Evolutionary conservation across 1,140 invertebrate species (phyloP), one percentile per base, ranked within the genome.

Genomic region (Thalassaphorura encarpata): DNA sequence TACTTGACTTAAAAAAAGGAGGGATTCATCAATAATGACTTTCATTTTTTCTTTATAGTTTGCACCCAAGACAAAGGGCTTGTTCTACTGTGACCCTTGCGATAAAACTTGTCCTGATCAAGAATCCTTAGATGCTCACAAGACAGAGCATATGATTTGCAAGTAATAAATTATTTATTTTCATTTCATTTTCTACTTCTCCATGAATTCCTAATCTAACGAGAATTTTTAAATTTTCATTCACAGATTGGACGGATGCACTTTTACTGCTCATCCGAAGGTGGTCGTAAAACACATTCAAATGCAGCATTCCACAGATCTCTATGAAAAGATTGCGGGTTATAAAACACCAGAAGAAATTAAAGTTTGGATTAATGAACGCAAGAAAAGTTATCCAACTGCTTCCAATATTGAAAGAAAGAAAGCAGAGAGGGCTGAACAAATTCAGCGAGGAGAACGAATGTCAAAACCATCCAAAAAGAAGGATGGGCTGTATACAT

Each of bases 241-340:
- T 69, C 91, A 87, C 67, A 81, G 81, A 40, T 78, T 85, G 18
- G 83, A 89, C 66, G 82, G 82, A n/a, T 92, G 89, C 67, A 78
- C 75, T 24, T 91, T 87, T 73, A 74, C 80, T 16, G 88, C 85
- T 18, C 80, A 88, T 69, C 78, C 83, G 11, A 83, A 83, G 68
- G 64, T 90, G 2, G 77, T 93, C 16, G 80, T 83, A 51, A 82
- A 82, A 63, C 89, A 92, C 67, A 80, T 87, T 60, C 73, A 78
- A 70, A 81, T 84, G 74, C 85, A 91, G 73, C 89, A 92, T 71
- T 74, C 73, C 19, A 82, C 80, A 24, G 87, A 87, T 16, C 68
- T 89, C 19, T 90, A 83, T 66, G 77, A 84, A 46, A 82, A 78
- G 72, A 83, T 91, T 50, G 79, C 79, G 65, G 80, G 81, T 65